Evolutionary conservation across 2,797 vertebrate genomes (phyloP), one percentile per base, ranked within the genome.

Genomic region (Tauraco hartlaubi): DNA sequence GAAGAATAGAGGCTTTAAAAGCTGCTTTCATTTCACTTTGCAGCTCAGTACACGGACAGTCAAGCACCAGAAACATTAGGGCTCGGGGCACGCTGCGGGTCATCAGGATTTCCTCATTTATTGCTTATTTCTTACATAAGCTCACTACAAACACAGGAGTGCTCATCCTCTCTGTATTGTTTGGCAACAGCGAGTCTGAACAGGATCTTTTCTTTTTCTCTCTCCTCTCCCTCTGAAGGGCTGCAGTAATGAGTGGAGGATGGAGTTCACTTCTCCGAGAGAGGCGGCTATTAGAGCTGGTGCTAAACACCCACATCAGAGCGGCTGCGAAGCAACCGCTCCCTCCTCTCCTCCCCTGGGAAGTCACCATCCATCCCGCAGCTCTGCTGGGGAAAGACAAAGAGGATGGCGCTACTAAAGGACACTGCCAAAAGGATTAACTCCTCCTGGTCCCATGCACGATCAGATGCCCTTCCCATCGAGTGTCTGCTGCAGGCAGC

Each of bases 281-380:
- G 94, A 97, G 76, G 85, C 94, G 92, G 95, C 88, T 94, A 83
- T 97, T 97, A 97, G 80, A 96, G 84, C 88, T 92, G 73, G 25
- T 74, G 81, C 90, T 95, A 93, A 97, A 97, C 95, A 92, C 73
- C 90, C 97, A 89, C 92, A 95, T 96, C 80, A 97, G 78, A 98
- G 89, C 2, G 51, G 87, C 94, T 80, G 94, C 78, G 52, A 88
- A 92, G 71, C 81, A 37, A 20, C 4, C 4, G 92, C 93, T 97
- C 81, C 71, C 82, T 86, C 78, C 69, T 92, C 95, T 92, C 91
- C 94, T 92, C 66, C 72, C 92, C 88, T 5, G 39, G 96, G 90
- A 22, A 86, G 72, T 59, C 85, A 44, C 56, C 91, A 23, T 17
- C 56, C 91, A 23, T 17, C 43, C 51, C 5, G 69, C 92, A 82